These are phyloP conservation scores for Papilio glaucus DNA, from an alignment of 1,140 invertebrate species.

Conservation along the genomic window DNA sequence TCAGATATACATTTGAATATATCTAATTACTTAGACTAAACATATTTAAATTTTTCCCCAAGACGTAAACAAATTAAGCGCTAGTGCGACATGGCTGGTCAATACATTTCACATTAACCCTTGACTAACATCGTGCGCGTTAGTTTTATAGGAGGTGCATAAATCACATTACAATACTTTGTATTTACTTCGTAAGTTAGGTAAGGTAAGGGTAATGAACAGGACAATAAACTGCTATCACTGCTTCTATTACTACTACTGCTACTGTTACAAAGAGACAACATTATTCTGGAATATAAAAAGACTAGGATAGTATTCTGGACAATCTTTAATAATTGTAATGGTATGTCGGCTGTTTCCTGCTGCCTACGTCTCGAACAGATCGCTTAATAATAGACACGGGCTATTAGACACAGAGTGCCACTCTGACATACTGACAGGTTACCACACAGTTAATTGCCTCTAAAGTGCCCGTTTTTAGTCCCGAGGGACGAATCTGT, in stretches of 20 bases:
- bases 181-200: no score
- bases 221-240: no score
- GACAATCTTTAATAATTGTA: constrained; percentile 12
- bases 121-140: background rate
- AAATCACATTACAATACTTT: no score
- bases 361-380: constrained; percentile 13
- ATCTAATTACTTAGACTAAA: no score
- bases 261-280: background rate
- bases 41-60: background rate
- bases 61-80: background rate
- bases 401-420: constrained; percentile 32
- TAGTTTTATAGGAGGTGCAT: no score
- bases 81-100: background rate
- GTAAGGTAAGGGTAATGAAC: no score
- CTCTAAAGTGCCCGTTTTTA: constrained; percentile 37
- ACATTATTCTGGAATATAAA: background rate
- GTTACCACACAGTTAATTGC: constrained; percentile 38
- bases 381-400: constrained; percentile 34
- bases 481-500: constrained; percentile 35
- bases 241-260: no score
- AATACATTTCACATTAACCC: background rate
- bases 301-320: background rate
- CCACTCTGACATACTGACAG: constrained; percentile 32
- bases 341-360: constrained; percentile 17
- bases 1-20: no score